These are phyloP conservation scores for Platorchestia sp. DNA, from an alignment of 1,140 invertebrate species.

Conservation along the genomic window DNA sequence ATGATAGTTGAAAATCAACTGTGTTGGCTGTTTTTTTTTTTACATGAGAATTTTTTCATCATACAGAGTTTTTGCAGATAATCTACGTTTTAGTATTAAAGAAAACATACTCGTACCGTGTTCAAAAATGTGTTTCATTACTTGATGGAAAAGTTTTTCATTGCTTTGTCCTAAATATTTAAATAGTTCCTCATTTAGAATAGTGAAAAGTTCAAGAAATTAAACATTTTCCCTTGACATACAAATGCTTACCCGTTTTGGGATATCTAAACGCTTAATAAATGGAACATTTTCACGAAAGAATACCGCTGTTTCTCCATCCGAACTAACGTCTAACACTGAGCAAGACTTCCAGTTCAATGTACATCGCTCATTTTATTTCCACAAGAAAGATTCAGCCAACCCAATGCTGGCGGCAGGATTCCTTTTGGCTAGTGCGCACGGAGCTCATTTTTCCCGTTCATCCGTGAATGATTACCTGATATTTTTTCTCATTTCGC, in stretches of 20 bases:
- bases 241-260: no score
- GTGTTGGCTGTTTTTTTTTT: neutral
- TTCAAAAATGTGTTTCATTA: neutral
- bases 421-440: neutral
- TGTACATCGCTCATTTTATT: neutral
- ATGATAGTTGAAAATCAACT: neutral
- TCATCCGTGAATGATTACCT: constrained; percentile 30
- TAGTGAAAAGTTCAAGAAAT: neutral
- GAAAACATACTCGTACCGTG: neutral
- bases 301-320: neutral
- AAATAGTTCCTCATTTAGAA: neutral
- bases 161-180: neutral
- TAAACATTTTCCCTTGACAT: neutral
- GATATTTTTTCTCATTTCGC: constrained; percentile 9
- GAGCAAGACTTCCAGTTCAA: neutral
- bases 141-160: neutral
- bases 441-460: constrained; percentile 24
- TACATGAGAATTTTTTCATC: neutral
- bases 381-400: neutral
- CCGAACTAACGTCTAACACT: neutral
- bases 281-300: neutral
- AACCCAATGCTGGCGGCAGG: neutral
- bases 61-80: neutral
- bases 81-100: neutral
- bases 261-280: neutral